Percentiles rank a stretch among this genome's conserved stretches.
Conservation (phyloP, 1,140 invertebrate species). For the Teleogryllus occipitalis region DNA sequence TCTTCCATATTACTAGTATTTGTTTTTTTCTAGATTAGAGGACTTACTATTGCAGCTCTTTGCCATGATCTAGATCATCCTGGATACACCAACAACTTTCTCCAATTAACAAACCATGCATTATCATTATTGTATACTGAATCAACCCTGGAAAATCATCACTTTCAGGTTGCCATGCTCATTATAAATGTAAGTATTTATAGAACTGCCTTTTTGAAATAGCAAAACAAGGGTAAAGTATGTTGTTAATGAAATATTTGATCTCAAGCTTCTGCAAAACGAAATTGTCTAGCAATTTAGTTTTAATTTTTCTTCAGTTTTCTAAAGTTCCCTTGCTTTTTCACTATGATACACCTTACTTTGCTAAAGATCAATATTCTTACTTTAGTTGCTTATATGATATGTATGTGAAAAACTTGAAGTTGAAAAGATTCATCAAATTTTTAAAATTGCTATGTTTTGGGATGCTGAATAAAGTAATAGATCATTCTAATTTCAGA, state of each 20-base stretch:
- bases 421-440: no score
- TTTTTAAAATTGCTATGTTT: no score
- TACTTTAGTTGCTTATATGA: no score
- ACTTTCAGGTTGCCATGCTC: conserved; percentile 42
- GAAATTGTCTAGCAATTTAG: no score
- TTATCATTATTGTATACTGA: conserved; percentile 42
- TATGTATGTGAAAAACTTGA: no score
- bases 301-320: neutral
- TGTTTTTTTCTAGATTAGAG: conserved; percentile 35
- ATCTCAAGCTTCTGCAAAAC: no score
- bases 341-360: no score
- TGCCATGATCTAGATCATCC: conserved; percentile 50
- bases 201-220: neutral
- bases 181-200: conserved; percentile 37
- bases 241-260: no score
- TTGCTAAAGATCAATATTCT: no score
- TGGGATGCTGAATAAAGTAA: neutral
- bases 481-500: conserved; percentile 7
- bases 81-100: conserved; percentile 48
- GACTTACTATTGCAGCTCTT: conserved; percentile 42
- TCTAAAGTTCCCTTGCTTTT: neutral
- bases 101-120: conserved; percentile 39
- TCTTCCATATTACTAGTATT: neutral
- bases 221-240: neutral
- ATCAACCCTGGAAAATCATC: conserved; percentile 47